These are phyloP conservation scores for Leptinotarsa tumamoca DNA, from an alignment of 2,888 invertebrate species.

Conservation along the genomic window DNA sequence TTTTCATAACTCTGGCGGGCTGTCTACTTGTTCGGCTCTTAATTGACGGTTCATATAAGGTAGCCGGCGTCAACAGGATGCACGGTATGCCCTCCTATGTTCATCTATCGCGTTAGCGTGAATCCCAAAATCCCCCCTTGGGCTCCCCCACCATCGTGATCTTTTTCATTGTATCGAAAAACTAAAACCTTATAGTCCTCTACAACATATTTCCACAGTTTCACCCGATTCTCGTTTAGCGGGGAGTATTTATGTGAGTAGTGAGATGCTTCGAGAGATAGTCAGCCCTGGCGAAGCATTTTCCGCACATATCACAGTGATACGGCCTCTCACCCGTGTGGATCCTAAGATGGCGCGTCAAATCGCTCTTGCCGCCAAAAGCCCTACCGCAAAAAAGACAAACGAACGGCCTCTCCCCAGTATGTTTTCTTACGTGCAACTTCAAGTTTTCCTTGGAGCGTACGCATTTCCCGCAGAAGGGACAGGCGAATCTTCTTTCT, in stretches of 20 bases:
- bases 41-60: no score
- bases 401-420: slow-evolving; percentile 91
- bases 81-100: no score
- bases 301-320: slow-evolving; percentile 92
- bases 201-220: slow-evolving; percentile 11
- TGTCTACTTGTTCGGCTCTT: no score
- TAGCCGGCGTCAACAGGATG: no score
- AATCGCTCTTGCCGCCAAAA: slow-evolving; percentile 89
- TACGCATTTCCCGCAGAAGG: slow-evolving; percentile 91
- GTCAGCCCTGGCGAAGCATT: slow-evolving; percentile 91
- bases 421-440: slow-evolving; percentile 87
- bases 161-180: no score
- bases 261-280: slow-evolving; percentile 92
- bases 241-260: slow-evolving; percentile 86
- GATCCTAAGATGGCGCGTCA: slow-evolving; percentile 87
- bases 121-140: no score
- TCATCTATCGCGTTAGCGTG: no score
- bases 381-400: slow-evolving; percentile 90
- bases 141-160: no score
- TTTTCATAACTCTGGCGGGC: no score
- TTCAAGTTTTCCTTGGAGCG: slow-evolving; percentile 90
- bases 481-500: slow-evolving; percentile 85
- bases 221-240: slow-evolving; percentile 53
- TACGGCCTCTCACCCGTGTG: slow-evolving; percentile 92
- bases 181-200: neutral